Conservation (phyloP, 2,888 invertebrate genomes). For the Drymonia ruficornis region DNA sequence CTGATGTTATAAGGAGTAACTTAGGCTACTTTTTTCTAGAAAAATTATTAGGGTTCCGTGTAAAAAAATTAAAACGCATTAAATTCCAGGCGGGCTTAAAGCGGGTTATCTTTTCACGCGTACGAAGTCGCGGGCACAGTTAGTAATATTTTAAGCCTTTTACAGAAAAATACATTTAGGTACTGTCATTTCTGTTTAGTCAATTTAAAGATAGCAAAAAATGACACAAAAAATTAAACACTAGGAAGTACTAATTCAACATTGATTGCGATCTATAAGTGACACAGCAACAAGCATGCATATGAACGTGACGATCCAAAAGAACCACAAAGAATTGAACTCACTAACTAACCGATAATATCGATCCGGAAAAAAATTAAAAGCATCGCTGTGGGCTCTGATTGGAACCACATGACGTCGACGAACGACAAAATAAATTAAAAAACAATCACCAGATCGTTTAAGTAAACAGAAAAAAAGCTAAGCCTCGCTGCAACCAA, state of each 20-base stretch:
- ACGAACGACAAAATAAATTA: conserved; percentile 78
- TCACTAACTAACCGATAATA: conserved; percentile 49
- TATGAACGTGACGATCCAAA: neutral
- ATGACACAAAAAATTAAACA: neutral
- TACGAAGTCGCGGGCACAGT: too few relatives aligned
- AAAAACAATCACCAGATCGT: conserved; percentile 84
- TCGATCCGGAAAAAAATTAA: conserved; percentile 64
- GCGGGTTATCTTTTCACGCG: too few relatives aligned
- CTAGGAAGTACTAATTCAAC: conserved; percentile 1
- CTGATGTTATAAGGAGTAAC: too few relatives aligned
- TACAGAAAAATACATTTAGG: too few relatives aligned
- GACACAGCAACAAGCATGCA: conserved; percentile 12
- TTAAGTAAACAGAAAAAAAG: conserved; percentile 80
- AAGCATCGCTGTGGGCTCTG: conserved; percentile 64
- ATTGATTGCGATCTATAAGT: conserved; percentile 5
- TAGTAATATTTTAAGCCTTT: too few relatives aligned
- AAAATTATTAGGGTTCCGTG: too few relatives aligned
- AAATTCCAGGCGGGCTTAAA: too few relatives aligned
- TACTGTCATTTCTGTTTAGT: neutral
- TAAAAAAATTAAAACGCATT: too few relatives aligned
- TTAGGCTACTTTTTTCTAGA: too few relatives aligned
- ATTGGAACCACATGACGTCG: conserved; percentile 83
- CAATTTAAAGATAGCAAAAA: neutral
- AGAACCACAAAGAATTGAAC: conserved; percentile 18
- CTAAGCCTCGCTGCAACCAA: conserved; percentile 69